Evolutionary conservation across 2,797 vertebrate genomes (phyloP).

Genomic region (Sebastes vulpes): DNA sequence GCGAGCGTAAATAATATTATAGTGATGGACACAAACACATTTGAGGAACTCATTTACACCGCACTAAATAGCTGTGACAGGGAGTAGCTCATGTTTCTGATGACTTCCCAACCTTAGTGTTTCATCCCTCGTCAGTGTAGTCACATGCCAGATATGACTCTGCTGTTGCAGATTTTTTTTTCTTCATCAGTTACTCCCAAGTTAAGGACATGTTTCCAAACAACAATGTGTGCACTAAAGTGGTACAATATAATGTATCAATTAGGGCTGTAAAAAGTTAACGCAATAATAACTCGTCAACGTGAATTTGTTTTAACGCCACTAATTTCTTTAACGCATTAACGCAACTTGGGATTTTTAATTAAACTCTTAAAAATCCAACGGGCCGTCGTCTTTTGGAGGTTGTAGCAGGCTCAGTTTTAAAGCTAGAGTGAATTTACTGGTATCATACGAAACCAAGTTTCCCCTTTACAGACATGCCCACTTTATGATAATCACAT

Average conservation of each 20-base stretch:
- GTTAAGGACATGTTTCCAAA: background rate
- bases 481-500: too few species aligned
- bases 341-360: too few species aligned
- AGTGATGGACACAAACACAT: conserved; percentile 16
- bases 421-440: too few species aligned
- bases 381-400: too few species aligned
- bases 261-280: background rate
- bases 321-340: too few species aligned
- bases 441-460: too few species aligned
- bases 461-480: too few species aligned
- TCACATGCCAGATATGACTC: background rate
- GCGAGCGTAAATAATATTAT: conserved; percentile 23
- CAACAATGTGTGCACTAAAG: background rate
- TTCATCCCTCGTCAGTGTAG: conserved; percentile 21
- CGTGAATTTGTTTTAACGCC: too few species aligned
- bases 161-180: too few species aligned
- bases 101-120: conserved; percentile 38
- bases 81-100: conserved; percentile 58
- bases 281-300: too few species aligned
- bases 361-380: too few species aligned
- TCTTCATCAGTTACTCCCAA: background rate
- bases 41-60: conserved; percentile 34
- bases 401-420: too few species aligned
- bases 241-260: background rate
- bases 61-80: conserved; percentile 40